phyloP scores from a whole-genome alignment of 2,113 vertebrate species.

The Brachyhypopomus gauderio region DNA sequence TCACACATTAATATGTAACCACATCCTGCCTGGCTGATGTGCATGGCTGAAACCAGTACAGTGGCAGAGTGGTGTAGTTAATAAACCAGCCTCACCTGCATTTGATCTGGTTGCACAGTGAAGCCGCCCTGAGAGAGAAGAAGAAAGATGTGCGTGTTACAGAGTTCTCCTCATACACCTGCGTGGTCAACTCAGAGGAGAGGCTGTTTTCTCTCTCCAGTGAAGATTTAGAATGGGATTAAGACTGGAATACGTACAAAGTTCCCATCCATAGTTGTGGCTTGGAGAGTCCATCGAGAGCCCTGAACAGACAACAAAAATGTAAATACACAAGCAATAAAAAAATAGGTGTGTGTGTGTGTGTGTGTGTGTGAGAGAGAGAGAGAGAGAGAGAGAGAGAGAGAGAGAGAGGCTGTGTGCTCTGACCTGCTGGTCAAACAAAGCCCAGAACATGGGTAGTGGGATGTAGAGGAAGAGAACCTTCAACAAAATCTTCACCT shows the following conservation, averaged over 20 bases:
- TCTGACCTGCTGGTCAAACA: constrained; percentile 93
- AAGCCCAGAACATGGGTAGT: constrained; percentile 97
- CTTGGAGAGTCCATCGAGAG: constrained; percentile 97
- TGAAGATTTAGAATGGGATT: not conserved
- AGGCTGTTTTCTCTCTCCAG: not conserved
- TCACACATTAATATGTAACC: not conserved
- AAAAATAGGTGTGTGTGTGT: no score
- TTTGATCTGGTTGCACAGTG: constrained; percentile 88
- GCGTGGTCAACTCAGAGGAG: not conserved
- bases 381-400: constrained; percentile 1
- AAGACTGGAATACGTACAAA: constrained; percentile 79
- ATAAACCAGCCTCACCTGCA: constrained; percentile 83
- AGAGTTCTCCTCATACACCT: not conserved
- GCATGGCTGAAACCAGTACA: not conserved
- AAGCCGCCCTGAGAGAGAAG: constrained; percentile 75
- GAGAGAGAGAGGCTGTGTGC: not conserved
- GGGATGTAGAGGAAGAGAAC: constrained; percentile 96
- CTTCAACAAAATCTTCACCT: constrained; percentile 90
- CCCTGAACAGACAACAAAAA: constrained; percentile 73
- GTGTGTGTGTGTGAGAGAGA: not conserved
- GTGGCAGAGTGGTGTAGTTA: no score
- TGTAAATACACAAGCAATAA: no score
- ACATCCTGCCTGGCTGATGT: no score
- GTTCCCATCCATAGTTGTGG: constrained; percentile 86
- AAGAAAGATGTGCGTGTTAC: not conserved